phyloP scores from a whole-genome alignment of 2,797 vertebrate species.

The Emydoidea blandingii region DNA sequence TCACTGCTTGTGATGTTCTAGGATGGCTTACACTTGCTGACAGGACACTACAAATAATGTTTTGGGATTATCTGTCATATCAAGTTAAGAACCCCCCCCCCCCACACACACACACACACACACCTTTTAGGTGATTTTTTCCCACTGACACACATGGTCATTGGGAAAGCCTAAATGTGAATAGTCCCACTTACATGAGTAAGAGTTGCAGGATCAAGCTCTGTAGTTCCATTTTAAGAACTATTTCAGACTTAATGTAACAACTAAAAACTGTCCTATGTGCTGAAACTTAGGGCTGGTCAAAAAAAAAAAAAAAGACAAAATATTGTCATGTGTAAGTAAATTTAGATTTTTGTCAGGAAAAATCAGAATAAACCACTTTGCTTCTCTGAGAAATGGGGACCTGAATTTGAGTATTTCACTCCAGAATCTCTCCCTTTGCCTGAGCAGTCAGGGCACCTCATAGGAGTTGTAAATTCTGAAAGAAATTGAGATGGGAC shows the following conservation, averaged over 20 bases:
- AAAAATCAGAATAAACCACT: not conserved
- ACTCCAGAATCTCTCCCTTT: not conserved
- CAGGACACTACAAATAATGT: not conserved
- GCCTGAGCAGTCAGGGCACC: fast-evolving
- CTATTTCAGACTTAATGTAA: not conserved
- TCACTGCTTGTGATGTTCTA: not conserved
- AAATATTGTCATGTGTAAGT: too few relatives aligned
- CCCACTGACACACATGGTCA: not conserved
- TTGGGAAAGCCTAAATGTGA: not conserved
- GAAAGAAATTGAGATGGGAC: not conserved
- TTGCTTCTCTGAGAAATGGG: not conserved
- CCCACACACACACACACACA: too few relatives aligned
- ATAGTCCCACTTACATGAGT: not conserved
- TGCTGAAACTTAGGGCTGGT: not conserved
- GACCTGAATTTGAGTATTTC: fast-evolving
- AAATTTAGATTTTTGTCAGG: not conserved
- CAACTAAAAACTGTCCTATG: not conserved
- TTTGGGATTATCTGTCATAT: not conserved
- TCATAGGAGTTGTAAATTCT: not conserved
- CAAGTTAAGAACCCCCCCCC: not conserved
- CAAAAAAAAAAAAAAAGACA: too few relatives aligned
- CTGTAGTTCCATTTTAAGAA: not conserved
- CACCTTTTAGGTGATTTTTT: not conserved
- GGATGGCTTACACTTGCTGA: not conserved
- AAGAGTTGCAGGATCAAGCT: not conserved